Evolutionary conservation across 2,113 vertebrate genomes (phyloP).

Genomic region (Sapajus apella): DNA sequence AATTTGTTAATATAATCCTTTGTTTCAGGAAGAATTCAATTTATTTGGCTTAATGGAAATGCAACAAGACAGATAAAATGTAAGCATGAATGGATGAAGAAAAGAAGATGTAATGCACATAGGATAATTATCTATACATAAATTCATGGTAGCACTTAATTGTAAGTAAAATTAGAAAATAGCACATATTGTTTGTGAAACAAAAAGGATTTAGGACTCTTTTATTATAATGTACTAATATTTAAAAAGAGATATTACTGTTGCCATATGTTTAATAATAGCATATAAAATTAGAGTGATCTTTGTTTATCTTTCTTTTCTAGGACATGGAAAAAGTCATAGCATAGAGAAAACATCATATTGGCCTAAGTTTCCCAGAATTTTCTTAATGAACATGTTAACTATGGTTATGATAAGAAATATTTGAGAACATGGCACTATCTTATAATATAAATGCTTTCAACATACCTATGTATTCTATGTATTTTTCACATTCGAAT

Average conservation of each 20-base stretch:
- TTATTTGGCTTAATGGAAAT: not conserved
- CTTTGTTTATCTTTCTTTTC: not conserved
- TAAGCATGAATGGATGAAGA: not conserved
- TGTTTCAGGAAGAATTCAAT: not conserved
- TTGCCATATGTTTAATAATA: not conserved
- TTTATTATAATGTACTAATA: not conserved
- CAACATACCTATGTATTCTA: not conserved
- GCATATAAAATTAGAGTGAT: not conserved
- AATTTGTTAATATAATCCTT: not conserved
- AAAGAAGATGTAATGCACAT: not conserved
- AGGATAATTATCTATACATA: not conserved
- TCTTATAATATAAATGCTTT: not conserved
- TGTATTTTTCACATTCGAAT: conserved; percentile 3
- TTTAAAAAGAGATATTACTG: not conserved
- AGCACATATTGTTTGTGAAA: not conserved
- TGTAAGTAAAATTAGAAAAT: conserved; percentile 25
- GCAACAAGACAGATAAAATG: not conserved
- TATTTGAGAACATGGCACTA: not conserved
- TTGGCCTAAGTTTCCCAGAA: not conserved
- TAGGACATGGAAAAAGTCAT: not conserved
- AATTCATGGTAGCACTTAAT: not conserved
- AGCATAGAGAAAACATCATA: not conserved
- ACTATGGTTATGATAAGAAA: not conserved
- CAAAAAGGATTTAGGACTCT: not conserved
- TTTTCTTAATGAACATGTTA: conserved; percentile 33